Evolutionary conservation across 2,888 invertebrate species (phyloP).

Genomic region (Strigamia crassipes): DNA sequence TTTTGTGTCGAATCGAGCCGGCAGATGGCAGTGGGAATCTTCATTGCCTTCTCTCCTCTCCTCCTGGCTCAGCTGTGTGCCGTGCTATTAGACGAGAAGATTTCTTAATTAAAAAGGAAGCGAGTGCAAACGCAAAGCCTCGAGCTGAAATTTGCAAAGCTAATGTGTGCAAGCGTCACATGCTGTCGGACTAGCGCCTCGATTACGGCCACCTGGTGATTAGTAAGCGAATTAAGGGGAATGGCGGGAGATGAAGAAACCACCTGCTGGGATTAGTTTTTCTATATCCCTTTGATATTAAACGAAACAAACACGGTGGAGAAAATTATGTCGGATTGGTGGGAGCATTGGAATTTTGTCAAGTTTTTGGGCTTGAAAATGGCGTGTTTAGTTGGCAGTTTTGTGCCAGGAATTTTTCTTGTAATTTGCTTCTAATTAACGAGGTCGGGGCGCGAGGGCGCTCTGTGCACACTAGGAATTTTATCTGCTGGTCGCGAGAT

Average conservation of each 20-base stretch:
- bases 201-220: constrained; percentile 40
- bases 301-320: too few relatives aligned
- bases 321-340: too few relatives aligned
- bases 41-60: constrained; percentile 15
- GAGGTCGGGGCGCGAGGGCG: neutral
- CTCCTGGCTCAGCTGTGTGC: constrained; percentile 36
- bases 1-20: constrained; percentile 33
- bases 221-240: constrained; percentile 33
- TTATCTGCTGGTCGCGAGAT: neutral
- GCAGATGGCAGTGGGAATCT: constrained; percentile 38
- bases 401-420: constrained; percentile 1
- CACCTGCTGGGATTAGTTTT: constrained; percentile 2
- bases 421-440: constrained; percentile 25
- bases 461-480: constrained; percentile 4
- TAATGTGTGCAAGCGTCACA: constrained; percentile 28
- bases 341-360: neutral
- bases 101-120: constrained; percentile 42
- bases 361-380: neutral
- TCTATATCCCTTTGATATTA: neutral
- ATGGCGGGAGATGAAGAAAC: constrained; percentile 11
- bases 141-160: constrained; percentile 38
- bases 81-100: constrained; percentile 26
- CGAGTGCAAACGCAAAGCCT: constrained; percentile 38
- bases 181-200: constrained; percentile 38
- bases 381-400: neutral